Conservation (phyloP, 2,113 vertebrate species). For the Mungos mungo region DNA sequence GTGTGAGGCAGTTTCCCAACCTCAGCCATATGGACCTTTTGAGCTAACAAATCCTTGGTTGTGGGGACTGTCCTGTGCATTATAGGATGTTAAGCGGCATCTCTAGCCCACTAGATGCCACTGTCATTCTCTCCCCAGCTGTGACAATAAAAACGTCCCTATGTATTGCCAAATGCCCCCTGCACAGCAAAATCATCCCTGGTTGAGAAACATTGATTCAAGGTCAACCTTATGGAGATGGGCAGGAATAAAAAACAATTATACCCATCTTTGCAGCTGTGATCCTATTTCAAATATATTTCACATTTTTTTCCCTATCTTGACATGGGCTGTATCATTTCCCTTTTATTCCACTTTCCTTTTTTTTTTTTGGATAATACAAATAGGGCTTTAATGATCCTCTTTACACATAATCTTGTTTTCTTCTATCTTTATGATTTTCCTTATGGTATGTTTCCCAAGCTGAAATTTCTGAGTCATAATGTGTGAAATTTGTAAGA, state of each 20-base stretch:
- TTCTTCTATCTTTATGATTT: background rate
- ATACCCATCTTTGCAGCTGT: background rate
- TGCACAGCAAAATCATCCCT: background rate
- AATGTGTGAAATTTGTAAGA: background rate
- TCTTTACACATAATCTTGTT: background rate
- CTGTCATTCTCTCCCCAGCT: background rate
- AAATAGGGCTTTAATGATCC: background rate
- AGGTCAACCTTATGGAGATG: background rate
- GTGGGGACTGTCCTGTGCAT: background rate
- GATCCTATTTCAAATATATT: background rate
- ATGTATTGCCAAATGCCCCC: background rate
- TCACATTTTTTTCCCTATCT: background rate
- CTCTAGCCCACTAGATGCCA: background rate
- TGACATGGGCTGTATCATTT: background rate
- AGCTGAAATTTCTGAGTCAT: background rate
- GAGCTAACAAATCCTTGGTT: background rate
- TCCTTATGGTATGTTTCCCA: background rate
- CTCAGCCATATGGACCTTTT: background rate
- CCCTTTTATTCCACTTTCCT: background rate
- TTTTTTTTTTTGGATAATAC: background rate
- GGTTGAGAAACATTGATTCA: background rate
- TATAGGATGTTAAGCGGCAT: background rate
- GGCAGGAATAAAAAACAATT: background rate
- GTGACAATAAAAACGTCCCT: background rate
- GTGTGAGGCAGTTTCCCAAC: background rate